Conservation (phyloP, 2,888 invertebrate species). For the Agrotis clavis region DNA sequence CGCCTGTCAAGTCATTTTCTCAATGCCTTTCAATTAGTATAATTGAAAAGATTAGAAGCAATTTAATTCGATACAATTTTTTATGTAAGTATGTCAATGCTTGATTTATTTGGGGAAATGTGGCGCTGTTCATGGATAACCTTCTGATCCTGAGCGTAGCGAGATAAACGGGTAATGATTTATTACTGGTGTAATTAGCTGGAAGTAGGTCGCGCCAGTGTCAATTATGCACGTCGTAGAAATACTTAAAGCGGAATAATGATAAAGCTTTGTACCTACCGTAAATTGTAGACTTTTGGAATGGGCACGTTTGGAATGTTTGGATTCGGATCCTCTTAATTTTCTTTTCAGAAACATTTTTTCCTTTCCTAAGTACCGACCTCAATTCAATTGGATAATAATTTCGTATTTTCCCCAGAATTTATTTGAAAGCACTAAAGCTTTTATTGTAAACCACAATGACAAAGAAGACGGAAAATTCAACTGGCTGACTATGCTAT, state of each 20-base stretch:
- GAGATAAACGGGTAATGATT: constrained; percentile 59
- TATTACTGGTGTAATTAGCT: constrained; percentile 62
- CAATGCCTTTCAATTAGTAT: constrained; percentile 55
- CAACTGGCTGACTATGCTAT: constrained; percentile 7
- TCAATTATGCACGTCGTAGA: constrained; percentile 59
- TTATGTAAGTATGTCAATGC: constrained; percentile 42
- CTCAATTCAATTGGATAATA: constrained; percentile 11
- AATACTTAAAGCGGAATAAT: constrained; percentile 28
- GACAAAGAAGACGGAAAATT: constrained; percentile 15
- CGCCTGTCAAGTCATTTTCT: constrained; percentile 36
- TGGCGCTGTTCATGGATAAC: constrained; percentile 54
- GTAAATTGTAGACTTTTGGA: constrained; percentile 21
- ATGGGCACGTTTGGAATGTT: too few relatives aligned
- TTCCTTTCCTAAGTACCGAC: not conserved
- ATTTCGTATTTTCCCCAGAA: not conserved
- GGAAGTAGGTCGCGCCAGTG: constrained; percentile 48
- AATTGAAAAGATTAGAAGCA: constrained; percentile 58
- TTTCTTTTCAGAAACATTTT: not conserved
- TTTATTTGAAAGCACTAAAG: constrained; percentile 11
- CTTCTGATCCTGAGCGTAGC: constrained; percentile 52
- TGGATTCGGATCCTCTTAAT: not conserved
- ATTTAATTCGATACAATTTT: constrained; percentile 48
- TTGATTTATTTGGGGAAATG: constrained; percentile 57
- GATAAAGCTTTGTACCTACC: constrained; percentile 24
- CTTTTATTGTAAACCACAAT: constrained; percentile 2